Evolutionary conservation across 2,113 vertebrate genomes (phyloP).

Genomic region (Campylorhamphus procurvoides): DNA sequence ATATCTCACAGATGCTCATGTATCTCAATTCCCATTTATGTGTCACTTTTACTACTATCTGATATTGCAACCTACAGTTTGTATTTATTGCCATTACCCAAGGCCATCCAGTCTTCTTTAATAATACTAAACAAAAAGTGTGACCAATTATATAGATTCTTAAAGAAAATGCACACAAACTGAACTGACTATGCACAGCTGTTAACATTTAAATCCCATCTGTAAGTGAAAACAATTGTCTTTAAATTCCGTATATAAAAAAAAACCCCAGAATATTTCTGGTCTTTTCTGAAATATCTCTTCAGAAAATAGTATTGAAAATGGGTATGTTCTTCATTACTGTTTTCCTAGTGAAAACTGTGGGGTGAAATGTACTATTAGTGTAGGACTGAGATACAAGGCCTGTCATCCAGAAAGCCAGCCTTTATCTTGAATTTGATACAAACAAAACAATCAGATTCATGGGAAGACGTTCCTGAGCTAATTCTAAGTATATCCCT

Average conservation of each 20-base stretch:
- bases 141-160: background rate
- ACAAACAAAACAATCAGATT: background rate
- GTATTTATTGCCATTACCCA: background rate
- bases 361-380: background rate
- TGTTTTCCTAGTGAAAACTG: background rate
- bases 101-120: background rate
- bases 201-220: background rate
- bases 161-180: background rate
- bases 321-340: background rate
- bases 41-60: background rate
- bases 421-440: background rate
- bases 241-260: background rate
- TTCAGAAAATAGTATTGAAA: background rate
- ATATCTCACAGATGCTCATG: background rate
- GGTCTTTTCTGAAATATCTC: background rate
- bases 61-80: background rate
- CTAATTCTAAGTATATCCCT: background rate
- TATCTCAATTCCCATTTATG: background rate
- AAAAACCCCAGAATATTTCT: background rate
- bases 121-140: background rate
- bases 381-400: background rate
- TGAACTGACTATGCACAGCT: background rate
- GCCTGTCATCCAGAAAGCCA: background rate
- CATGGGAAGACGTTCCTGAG: background rate
- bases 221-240: background rate